Base-by-base conservation (phyloP, 1,140 invertebrate species). In the Chelonus insularis region DNA sequence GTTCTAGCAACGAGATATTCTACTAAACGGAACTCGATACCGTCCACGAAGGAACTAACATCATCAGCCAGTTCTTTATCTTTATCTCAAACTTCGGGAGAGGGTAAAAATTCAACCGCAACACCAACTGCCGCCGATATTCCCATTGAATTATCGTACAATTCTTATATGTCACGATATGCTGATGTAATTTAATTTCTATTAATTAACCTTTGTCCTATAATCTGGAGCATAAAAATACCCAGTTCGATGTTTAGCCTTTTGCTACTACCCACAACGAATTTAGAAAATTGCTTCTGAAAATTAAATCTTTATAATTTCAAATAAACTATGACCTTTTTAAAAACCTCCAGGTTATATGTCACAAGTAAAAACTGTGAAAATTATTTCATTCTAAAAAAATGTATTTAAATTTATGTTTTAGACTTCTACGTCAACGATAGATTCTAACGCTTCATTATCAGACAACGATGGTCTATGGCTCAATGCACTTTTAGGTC, bases 401-500 rank as follows among this genome's bases (percentile, higher is more conserved):
- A n/a, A n/a, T n/a, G n/a, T 37, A 47, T 58, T 12, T 21, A 11
- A 54, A 61, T 51, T 21, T 20, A 20, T 66, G 62, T 41, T 36
- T 57, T 36, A 63, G 47, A 52, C 16, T 47, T 47, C 63, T 43
- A 58, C 57, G 4, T 48, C 57, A 55, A 37, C 59, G n/a, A n/a
- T n/a, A 16, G 66, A 66, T 39, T 25, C n/a, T 14, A 64, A 45
- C 32, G 29, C n/a, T 16, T 43, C 52, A n/a, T 54, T 55, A 1
- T 25, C 72, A 12, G 64, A 76, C 70, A 8, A 73, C 64, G 79
- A 83, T 61, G 73, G 81, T 9, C 68, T 83, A 1, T 94, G 91
- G 89, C 70, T 93, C 5, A 94, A 94, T 81, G 86, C 90, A 12
- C 68, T 95, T 9, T 57, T 92, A 39, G 90, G 89, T 12, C 80